phyloP scores from a whole-genome alignment of 2,888 invertebrate genomes.

The Cylindroiulus punctatus region DNA sequence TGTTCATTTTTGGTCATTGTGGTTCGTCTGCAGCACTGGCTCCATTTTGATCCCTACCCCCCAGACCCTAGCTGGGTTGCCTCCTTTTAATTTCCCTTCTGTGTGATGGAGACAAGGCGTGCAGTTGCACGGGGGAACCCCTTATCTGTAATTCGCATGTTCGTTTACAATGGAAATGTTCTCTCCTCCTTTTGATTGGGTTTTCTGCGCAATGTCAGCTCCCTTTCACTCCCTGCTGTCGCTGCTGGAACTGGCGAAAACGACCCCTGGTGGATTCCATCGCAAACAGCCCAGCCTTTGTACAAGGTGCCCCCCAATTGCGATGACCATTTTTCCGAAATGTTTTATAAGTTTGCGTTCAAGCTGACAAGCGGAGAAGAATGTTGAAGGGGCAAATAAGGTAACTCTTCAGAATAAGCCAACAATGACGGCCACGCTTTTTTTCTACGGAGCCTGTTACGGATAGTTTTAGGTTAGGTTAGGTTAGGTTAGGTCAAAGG shows the following conservation, averaged over 20 bases:
- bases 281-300: background rate
- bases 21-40: background rate
- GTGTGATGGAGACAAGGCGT: slow-evolving; percentile 4
- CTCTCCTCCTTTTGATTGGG: background rate
- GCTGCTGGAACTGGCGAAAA: background rate
- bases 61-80: too few species aligned
- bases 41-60: background rate
- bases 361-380: too few species aligned
- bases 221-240: background rate
- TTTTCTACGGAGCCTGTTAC: too few species aligned
- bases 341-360: too few species aligned
- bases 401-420: too few species aligned
- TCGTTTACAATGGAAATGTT: slow-evolving; percentile 49
- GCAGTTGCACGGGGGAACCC: slow-evolving; percentile 9
- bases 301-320: background rate
- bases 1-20: background rate
- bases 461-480: too few species aligned
- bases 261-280: background rate
- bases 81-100: slow-evolving; percentile 40
- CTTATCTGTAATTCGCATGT: slow-evolving; percentile 49
- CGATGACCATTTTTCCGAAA: too few species aligned
- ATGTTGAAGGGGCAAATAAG: too few species aligned
- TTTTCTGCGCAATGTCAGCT: background rate
- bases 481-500: too few species aligned
- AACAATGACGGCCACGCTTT: too few species aligned